Evolutionary conservation across 2,113 vertebrate species (phyloP), one percentile per base, ranked within the genome.

Genomic region (Oryzias javanicus): DNA sequence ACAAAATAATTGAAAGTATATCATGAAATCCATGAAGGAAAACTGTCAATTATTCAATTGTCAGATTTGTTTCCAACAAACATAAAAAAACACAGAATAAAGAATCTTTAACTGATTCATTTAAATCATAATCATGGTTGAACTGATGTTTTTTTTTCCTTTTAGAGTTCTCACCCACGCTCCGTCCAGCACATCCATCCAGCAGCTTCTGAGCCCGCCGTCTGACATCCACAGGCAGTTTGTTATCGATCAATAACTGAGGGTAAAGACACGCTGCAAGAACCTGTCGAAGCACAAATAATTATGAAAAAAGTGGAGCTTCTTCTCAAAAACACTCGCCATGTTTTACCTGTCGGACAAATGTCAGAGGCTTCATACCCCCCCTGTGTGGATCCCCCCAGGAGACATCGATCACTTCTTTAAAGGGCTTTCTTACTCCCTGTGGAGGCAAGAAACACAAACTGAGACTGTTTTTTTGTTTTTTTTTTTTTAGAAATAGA

Each of bases 211-310:
- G 55, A n/a, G 86, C 86, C 27, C 88, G 89, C 49, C 81, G 65
- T 49, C 52, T 78, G 48, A 78, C 88, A 15, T 91, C 91, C 15
- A 51, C 24, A 0, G 86, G 84, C 49, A 92, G 66, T 51, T 54
- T 72, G 42, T 74, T 29, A 22, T 66, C 72, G 44, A 76, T 58
- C 41, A 90, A 12, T 10, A 92, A 88, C 27, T 79, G 42, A 4
- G 91, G 89, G 61, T 92, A 89, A 47, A 87, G 6, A 66, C 91
- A 92, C 0, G 77, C 70, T 20, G 90, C 87, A 14, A 92, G 69
- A 47, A 91, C 90, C 91, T 92, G 69, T 3, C 19, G 29, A 57
- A 50, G 7, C 61, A 7, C 6, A 5, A 20, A n/a, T 47, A 13
- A 45, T 2, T 12, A 40, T 3, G 4, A 18, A 8, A 10, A 35